Conservation (phyloP, 2,113 vertebrate genomes). For the Grammomys dolichurus region DNA sequence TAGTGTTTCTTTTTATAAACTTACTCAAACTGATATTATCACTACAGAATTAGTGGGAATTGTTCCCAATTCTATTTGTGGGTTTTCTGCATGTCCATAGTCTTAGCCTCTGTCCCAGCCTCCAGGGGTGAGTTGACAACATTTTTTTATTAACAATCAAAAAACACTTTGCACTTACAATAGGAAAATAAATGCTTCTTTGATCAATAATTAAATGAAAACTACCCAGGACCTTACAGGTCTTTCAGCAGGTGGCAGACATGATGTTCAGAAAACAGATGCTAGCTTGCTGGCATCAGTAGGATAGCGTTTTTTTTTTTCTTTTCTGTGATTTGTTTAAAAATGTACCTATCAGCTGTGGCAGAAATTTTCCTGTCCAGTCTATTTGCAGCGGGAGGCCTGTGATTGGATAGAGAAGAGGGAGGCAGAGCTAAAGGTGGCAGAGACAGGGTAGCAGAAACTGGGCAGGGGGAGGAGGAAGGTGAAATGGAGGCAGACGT, state of each 20-base stretch:
- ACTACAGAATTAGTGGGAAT: background rate
- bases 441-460: too few species aligned
- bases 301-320: background rate
- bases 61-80: background rate
- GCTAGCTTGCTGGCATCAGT: background rate
- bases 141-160: slow-evolving; percentile 67
- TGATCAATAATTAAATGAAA: slow-evolving; percentile 43
- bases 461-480: too few species aligned
- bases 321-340: background rate
- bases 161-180: slow-evolving; percentile 24
- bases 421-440: too few species aligned
- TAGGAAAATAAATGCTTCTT: slow-evolving; percentile 64
- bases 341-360: background rate
- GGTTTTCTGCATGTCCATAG: background rate
- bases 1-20: background rate
- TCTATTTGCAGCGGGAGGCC: too few species aligned
- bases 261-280: background rate
- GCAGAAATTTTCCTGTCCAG: too few species aligned
- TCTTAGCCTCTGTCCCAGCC: background rate
- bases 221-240: background rate
- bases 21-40: background rate
- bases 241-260: background rate
- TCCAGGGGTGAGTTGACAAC: background rate
- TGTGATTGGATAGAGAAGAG: too few species aligned
- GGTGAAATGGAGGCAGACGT: too few species aligned